Percentiles rank a stretch among this genome's conserved stretches.
Evolutionary conservation across 2,888 invertebrate genomes (phyloP).

Genomic region (Melangyna quadrimaculata): DNA sequence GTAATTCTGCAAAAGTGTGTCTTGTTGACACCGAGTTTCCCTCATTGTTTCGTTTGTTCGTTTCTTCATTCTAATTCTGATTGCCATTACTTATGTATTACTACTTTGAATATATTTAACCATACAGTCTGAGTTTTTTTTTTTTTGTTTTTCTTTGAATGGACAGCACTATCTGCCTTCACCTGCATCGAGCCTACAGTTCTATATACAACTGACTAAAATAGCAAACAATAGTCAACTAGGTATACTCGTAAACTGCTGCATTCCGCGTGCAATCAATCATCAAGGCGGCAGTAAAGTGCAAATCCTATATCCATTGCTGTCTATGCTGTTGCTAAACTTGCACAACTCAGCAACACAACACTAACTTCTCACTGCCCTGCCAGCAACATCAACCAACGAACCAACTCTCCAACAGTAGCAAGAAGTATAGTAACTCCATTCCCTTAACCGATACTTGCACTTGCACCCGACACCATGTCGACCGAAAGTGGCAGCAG

Average conservation of each 20-base stretch:
- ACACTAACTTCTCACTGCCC: conserved; percentile 5
- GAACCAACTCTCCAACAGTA: neutral
- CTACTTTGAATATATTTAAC: neutral
- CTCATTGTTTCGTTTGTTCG: neutral
- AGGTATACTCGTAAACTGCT: no score
- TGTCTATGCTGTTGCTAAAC: conserved; percentile 26
- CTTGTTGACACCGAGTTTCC: neutral
- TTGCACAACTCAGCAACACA: conserved; percentile 33
- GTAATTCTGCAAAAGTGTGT: neutral
- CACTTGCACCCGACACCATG: conserved; percentile 47
- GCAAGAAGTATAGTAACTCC: neutral
- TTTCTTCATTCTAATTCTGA: neutral
- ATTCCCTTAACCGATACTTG: conserved; percentile 21
- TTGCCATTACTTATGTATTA: neutral
- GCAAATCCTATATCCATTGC: conserved; percentile 43
- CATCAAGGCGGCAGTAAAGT: conserved; percentile 64
- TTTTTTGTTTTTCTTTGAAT: neutral
- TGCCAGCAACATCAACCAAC: conserved; percentile 1
- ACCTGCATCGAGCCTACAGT: neutral
- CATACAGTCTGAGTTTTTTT: neutral
- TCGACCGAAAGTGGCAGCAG: conserved; percentile 55
- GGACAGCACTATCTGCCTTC: neutral
- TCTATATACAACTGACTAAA: conserved; percentile 14
- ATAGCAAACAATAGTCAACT: conserved; percentile 63
- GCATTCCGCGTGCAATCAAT: conserved; percentile 67